Evolutionary conservation across 2,888 invertebrate species (phyloP).

Genomic region (Agrilus mali): DNA sequence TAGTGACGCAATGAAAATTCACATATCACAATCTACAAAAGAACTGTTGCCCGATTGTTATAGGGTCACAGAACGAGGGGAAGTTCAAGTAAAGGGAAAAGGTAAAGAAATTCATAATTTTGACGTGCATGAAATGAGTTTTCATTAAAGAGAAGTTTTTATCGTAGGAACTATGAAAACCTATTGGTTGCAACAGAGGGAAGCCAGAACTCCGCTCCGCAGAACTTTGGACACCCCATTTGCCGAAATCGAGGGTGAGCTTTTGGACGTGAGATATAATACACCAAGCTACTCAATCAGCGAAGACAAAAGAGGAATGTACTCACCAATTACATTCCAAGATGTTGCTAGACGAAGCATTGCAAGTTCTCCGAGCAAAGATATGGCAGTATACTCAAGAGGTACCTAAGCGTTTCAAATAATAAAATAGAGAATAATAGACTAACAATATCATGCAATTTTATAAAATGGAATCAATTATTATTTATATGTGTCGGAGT

Average conservation of each 20-base stretch:
- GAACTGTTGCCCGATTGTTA: slow-evolving; percentile 63
- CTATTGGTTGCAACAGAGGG: slow-evolving; percentile 70
- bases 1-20: slow-evolving; percentile 86
- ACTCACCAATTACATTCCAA: slow-evolving; percentile 75
- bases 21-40: slow-evolving; percentile 82
- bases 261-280: slow-evolving; percentile 14
- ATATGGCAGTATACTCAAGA: slow-evolving; percentile 30
- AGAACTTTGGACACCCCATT: slow-evolving; percentile 19
- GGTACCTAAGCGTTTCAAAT: too few species aligned
- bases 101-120: slow-evolving; percentile 36
- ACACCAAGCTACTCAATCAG: slow-evolving; percentile 32
- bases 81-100: slow-evolving; percentile 84
- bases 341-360: slow-evolving; percentile 70
- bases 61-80: slow-evolving; percentile 64
- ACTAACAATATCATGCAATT: background rate
- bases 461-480: background rate
- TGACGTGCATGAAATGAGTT: background rate
- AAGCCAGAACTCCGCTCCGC: slow-evolving; percentile 45
- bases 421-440: background rate
- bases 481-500: background rate
- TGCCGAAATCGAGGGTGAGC: slow-evolving; percentile 10
- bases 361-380: slow-evolving; percentile 59
- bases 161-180: slow-evolving; percentile 70
- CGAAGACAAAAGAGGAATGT: slow-evolving; percentile 48
- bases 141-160: background rate